Evolutionary conservation across 2,797 vertebrate species (phyloP).

Genomic region (Lutjanus campechanus): DNA sequence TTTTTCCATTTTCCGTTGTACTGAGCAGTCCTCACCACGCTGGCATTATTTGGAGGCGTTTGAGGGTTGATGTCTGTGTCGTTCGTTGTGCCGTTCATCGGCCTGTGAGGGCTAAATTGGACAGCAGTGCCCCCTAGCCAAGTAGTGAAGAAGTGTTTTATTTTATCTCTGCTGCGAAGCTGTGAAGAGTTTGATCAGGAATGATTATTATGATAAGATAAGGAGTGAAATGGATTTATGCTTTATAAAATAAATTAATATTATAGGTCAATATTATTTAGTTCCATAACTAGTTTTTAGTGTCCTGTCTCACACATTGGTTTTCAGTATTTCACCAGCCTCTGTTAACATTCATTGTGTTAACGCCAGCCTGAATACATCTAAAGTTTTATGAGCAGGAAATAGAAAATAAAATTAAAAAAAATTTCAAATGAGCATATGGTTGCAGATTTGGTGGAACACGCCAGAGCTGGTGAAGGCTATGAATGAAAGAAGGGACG

Average conservation of each 20-base stretch:
- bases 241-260: background rate
- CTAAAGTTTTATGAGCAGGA: background rate
- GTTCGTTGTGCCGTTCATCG: no score
- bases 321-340: background rate
- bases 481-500: background rate
- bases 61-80: background rate
- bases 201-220: background rate
- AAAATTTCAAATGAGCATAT: background rate
- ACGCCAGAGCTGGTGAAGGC: no score
- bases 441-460: background rate
- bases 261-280: background rate
- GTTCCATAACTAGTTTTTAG: background rate
- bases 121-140: conserved; percentile 1
- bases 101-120: background rate
- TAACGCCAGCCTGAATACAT: background rate
- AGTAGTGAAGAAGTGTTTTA: background rate
- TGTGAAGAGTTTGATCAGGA: background rate
- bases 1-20: background rate
- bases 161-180: background rate
- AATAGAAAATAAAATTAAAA: no score
- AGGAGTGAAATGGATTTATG: background rate
- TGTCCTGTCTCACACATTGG: background rate
- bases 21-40: background rate
- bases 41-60: background rate
- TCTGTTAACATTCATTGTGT: background rate